Evolutionary conservation across 2,888 invertebrate genomes (phyloP), one percentile per base, ranked within the genome.

Genomic region (Leptogaster cylindrica): DNA sequence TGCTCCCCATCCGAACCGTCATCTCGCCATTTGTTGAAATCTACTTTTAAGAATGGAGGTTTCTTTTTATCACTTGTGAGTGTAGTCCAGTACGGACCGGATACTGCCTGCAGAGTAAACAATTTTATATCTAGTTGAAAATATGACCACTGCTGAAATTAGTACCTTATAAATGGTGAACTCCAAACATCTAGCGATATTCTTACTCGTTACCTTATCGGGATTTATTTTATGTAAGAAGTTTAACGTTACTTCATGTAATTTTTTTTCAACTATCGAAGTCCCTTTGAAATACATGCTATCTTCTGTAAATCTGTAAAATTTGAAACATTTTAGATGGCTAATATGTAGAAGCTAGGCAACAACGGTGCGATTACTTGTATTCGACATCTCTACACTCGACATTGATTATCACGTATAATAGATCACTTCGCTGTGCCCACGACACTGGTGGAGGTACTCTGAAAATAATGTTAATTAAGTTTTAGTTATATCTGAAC

Each of bases 21-120:
- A 83, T 97, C 97, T 82, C 89, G 89, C 97, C 97, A 98, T 83
- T 96, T 96, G 79, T 94, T 93, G 80, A 98, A 99, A 79, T 98
- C 97, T 75, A 96, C 91, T 84, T 97, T 97, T 74, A 98, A 85
- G 90, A 96, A 97, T 80, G 96, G 96, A 74, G 90, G 89, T 83
- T 97, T 97, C 81, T 89, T 89, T 76, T 89, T 91, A 75, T 92
- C 92, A 79, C 91, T 92, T 67, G 93, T 91, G 74, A 97, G 83
- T 72, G 90, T 85, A 64, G 94, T 90, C 97, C 97, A 97, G 80
- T 88, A 96, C 1, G 92, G 86, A 69, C 90, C 91, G 52, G 85
- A 85, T 72, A 85, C 85, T 71, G 82, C 82, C 87, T 86, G 68
- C 52, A 70, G 65, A 27, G 50, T 48, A 23, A 64, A 67, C 12